Conservation (phyloP, 2,113 vertebrate species). For the Pipra filicauda region DNA sequence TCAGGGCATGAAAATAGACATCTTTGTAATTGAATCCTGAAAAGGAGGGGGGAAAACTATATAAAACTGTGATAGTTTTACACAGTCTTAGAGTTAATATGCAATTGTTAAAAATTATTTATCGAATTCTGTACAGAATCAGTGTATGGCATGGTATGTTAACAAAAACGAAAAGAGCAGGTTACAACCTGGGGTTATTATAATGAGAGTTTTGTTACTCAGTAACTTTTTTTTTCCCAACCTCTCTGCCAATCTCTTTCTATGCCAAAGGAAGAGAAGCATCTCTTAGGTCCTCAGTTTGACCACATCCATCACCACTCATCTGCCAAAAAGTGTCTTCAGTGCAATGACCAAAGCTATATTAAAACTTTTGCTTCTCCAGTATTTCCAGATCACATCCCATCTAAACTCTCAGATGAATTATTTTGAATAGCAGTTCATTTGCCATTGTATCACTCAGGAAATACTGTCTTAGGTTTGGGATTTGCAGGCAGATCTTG, state of each 20-base stretch:
- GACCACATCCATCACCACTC: background rate
- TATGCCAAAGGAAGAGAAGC: background rate
- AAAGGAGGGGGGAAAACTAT: background rate
- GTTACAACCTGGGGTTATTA: background rate
- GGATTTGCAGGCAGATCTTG: slow-evolving; percentile 2
- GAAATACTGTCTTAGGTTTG: background rate
- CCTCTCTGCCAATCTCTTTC: background rate
- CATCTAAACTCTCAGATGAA: background rate
- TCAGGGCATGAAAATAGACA: slow-evolving; percentile 18
- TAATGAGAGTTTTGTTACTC: background rate
- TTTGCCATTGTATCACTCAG: background rate
- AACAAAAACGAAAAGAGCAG: background rate
- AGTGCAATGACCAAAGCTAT: background rate
- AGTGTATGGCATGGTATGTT: background rate
- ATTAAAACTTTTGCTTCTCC: background rate
- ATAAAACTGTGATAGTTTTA: background rate
- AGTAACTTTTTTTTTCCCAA: background rate
- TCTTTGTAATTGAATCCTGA: slow-evolving; percentile 27
- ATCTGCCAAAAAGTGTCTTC: background rate
- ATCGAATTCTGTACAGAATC: background rate
- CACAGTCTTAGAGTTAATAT: background rate
- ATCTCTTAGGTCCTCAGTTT: background rate
- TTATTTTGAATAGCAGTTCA: background rate
- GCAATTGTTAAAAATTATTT: background rate
- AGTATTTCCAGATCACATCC: background rate